Conservation (phyloP, 2,113 vertebrate genomes). For the Philantomba maxwellii region DNA sequence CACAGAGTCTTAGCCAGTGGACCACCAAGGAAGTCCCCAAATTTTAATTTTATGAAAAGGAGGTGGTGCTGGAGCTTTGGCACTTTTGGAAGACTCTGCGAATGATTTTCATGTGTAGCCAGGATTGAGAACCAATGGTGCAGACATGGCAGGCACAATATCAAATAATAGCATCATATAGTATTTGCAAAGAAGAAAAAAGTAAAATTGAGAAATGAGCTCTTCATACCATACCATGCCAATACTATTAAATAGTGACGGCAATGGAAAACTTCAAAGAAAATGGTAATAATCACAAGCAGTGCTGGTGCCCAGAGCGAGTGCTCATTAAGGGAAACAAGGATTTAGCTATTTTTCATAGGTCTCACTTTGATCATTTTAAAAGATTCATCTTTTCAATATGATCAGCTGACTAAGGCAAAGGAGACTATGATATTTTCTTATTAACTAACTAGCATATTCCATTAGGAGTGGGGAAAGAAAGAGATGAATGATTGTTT, state of each 20-base stretch:
- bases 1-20: not conserved
- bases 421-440: not conserved
- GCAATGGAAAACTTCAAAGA: not conserved
- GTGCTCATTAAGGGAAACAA: not conserved
- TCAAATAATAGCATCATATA: not conserved
- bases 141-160: not conserved
- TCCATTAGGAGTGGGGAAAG: not conserved
- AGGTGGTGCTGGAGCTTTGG: not conserved
- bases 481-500: not conserved
- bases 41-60: not conserved
- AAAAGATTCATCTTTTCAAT: not conserved
- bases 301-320: not conserved
- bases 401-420: not conserved
- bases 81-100: constrained; percentile 1
- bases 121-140: not conserved
- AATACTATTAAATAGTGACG: not conserved
- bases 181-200: not conserved
- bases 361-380: not conserved
- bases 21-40: not conserved
- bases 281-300: not conserved
- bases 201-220: not conserved
- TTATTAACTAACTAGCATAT: not conserved
- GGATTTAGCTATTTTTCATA: not conserved
- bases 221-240: not conserved
- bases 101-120: not conserved